A percentile compares a stretch with the other conserved stretches of the same genome.
Conservation (phyloP, 1,140 invertebrate species). For the Oncopeltus fasciatus region DNA sequence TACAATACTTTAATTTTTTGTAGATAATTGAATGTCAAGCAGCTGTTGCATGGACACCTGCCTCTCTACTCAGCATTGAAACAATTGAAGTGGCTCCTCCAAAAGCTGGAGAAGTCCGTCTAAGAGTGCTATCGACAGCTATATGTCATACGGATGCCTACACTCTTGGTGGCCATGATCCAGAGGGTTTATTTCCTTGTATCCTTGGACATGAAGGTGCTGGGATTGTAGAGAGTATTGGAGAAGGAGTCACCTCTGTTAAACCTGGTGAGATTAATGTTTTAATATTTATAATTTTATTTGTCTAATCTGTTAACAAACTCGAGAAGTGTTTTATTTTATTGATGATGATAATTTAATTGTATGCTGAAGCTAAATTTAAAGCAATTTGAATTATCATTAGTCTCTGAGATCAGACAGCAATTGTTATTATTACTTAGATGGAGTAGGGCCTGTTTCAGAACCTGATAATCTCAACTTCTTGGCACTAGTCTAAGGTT, state of each 20-base stretch:
- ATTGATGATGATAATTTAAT: not conserved
- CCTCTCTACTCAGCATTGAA: conserved; percentile 75
- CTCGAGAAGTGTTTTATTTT: not conserved
- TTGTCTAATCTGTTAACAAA: not conserved
- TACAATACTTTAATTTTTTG: too few relatives aligned
- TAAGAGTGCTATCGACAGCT: conserved; percentile 70
- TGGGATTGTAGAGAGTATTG: conserved; percentile 91
- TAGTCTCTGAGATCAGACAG: too few relatives aligned
- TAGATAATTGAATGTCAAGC: conserved; percentile 80
- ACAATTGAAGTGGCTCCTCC: conserved; percentile 89
- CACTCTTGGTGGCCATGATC: conserved; percentile 79
- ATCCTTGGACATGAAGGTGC: conserved; percentile 88
- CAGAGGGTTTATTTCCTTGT: conserved; percentile 87
- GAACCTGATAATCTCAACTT: too few relatives aligned
- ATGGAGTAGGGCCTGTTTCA: too few relatives aligned
- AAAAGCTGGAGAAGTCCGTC: conserved; percentile 60
- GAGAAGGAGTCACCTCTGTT: conserved; percentile 80
- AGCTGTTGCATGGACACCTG: conserved; percentile 81
- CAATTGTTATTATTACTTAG: too few relatives aligned
- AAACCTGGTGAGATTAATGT: conserved; percentile 44
- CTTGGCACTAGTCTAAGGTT: too few relatives aligned
- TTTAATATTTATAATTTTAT: not conserved
- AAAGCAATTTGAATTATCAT: too few relatives aligned
- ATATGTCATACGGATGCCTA: conserved; percentile 98
- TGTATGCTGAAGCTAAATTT: too few relatives aligned